Percentiles rank a stretch among this genome's conserved stretches.
These are phyloP conservation scores for Embidobia sp. DNA, from an alignment of 2,888 invertebrate species.

Conservation along the genomic window DNA sequence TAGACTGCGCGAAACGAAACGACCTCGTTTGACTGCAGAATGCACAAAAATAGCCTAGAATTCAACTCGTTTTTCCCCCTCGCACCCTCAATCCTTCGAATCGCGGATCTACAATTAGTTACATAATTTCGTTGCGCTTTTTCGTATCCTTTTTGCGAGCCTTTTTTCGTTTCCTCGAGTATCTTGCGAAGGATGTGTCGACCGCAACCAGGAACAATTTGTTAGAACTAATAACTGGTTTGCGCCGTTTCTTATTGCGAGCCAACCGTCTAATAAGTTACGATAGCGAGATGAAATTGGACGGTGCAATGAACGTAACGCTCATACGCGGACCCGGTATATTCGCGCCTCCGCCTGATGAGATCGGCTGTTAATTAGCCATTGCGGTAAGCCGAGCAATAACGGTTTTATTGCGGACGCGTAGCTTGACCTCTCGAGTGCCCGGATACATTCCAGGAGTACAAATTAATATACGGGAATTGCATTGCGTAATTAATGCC, in stretches of 20 bases:
- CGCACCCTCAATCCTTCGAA: not conserved
- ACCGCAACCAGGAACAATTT: slow-evolving; percentile 54
- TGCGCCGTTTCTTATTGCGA: slow-evolving; percentile 60
- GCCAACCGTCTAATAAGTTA: slow-evolving; percentile 62
- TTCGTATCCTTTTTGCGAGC: not conserved
- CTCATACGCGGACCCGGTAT: slow-evolving; percentile 21
- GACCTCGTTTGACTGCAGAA: no score
- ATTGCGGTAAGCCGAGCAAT: slow-evolving; percentile 62
- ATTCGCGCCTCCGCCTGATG: slow-evolving; percentile 57
- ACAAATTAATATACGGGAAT: slow-evolving; percentile 63
- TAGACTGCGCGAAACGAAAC: no score
- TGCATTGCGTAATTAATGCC: slow-evolving; percentile 57
- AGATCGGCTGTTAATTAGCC: slow-evolving; percentile 65
- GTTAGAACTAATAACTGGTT: slow-evolving; percentile 61
- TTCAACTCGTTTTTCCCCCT: not conserved
- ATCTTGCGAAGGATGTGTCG: no score
- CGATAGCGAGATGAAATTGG: slow-evolving; percentile 64
- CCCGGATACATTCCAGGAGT: slow-evolving; percentile 55
- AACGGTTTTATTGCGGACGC: slow-evolving; percentile 64
- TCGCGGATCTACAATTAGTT: slow-evolving; percentile 20
- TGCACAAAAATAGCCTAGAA: slow-evolving; percentile 14
- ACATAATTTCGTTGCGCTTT: slow-evolving; percentile 18
- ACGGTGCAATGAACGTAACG: slow-evolving; percentile 56
- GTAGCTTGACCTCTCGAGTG: slow-evolving; percentile 60
- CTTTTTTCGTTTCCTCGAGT: not conserved